These are phyloP conservation scores for Leptopilina myrica DNA, from an alignment of 2,888 invertebrate species.

Conservation along the genomic window DNA sequence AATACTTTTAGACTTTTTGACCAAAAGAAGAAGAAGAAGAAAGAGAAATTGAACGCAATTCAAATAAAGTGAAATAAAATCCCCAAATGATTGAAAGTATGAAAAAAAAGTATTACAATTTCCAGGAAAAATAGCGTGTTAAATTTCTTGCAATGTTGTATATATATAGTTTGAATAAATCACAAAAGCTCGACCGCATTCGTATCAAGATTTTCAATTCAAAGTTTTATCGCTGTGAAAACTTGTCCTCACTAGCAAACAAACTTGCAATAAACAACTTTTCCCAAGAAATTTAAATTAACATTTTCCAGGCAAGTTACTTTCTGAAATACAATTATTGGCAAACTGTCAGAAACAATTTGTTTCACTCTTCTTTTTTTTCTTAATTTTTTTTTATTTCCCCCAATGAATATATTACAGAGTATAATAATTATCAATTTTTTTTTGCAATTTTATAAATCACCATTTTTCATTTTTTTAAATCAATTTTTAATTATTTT, in stretches of 20 bases:
- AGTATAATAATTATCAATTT: background rate
- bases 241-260: slow-evolving; percentile 6
- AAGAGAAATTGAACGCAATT: too few relatives aligned
- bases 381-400: background rate
- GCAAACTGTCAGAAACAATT: background rate
- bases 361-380: background rate
- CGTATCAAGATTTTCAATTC: slow-evolving; percentile 2
- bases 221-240: slow-evolving; percentile 2
- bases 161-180: slow-evolving; percentile 22
- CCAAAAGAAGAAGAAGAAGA: too few relatives aligned
- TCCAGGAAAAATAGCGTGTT: background rate
- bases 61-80: background rate
- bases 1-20: too few relatives aligned
- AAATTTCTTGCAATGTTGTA: slow-evolving; percentile 11
- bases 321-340: slow-evolving; percentile 2
- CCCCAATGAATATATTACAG: background rate
- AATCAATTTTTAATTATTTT: too few relatives aligned
- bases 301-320: slow-evolving; percentile 20
- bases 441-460: slow-evolving; percentile 25
- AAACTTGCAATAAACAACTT: slow-evolving; percentile 22
- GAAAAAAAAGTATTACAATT: background rate
- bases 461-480: too few relatives aligned
- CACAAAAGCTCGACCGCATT: slow-evolving; percentile 25
- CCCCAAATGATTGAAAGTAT: background rate
- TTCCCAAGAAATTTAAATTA: slow-evolving; percentile 32